Percentiles rank a stretch among this genome's conserved stretches.
Evolutionary conservation across 2,797 vertebrate genomes (phyloP).

Genomic region (Nasua narica): DNA sequence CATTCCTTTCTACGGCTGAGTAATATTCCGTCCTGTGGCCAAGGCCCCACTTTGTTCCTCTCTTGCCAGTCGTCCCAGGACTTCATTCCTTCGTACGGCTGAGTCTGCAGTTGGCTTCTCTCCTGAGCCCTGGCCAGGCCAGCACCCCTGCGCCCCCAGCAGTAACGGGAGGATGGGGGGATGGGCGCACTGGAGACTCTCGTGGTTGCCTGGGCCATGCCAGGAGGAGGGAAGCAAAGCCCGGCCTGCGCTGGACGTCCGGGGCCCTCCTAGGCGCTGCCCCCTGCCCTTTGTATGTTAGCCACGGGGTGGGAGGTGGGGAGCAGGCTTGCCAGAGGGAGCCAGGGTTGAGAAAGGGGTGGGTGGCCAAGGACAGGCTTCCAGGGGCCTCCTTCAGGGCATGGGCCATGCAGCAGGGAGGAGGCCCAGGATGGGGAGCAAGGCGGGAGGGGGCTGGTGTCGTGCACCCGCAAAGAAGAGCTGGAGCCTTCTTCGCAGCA

Average conservation of each 20-base stretch:
- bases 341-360: neutral
- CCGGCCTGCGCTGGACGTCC: neutral
- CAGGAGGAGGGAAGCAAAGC: neutral
- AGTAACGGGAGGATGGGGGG: neutral
- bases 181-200: accelerated
- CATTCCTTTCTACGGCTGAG: neutral
- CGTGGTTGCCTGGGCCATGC: neutral
- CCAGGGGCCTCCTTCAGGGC: neutral
- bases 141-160: accelerated
- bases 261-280: neutral
- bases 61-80: neutral
- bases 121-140: neutral
- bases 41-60: neutral
- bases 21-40: neutral
- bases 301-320: neutral
- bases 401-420: neutral
- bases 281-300: neutral
- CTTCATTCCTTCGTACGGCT: neutral
- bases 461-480: neutral
- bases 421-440: neutral
- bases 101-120: neutral
- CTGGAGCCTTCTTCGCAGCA: neutral
- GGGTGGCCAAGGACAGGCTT: neutral
- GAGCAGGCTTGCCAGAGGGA: neutral
- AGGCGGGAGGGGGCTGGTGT: neutral